A percentile compares a stretch with the other conserved stretches of the same genome.
Evolutionary conservation across 2,797 vertebrate species (phyloP).

Genomic region (Sylvia borin): DNA sequence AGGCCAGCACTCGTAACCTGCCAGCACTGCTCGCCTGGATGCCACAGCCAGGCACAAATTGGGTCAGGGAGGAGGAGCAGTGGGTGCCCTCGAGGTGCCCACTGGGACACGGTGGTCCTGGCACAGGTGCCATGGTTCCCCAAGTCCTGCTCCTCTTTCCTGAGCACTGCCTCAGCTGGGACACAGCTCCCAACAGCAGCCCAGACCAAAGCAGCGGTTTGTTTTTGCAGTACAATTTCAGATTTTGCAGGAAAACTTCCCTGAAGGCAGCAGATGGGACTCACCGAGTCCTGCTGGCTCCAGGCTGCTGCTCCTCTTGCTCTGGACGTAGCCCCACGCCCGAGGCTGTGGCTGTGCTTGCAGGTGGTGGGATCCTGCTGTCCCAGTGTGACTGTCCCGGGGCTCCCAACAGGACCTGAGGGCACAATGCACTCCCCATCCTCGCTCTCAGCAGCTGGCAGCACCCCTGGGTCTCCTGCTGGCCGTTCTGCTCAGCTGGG

Average conservation of each 20-base stretch:
- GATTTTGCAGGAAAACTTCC: background rate
- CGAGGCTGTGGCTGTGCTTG: rapidly evolving
- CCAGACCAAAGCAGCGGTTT: background rate
- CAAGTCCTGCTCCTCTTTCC: background rate
- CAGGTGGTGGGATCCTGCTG: background rate
- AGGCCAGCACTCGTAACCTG: background rate
- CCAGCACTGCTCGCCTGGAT: background rate
- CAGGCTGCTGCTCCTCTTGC: background rate
- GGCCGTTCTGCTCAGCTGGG: background rate
- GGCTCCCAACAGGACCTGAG: background rate
- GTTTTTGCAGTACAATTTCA: background rate
- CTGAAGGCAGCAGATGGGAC: background rate
- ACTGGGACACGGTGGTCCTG: background rate
- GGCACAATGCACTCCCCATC: background rate
- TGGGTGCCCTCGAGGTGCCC: background rate
- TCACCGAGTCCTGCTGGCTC: rapidly evolving
- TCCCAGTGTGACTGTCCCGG: rapidly evolving
- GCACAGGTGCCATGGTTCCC: background rate
- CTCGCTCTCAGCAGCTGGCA: background rate
- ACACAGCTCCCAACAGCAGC: background rate
- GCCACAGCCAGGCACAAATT: background rate
- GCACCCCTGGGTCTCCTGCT: background rate
- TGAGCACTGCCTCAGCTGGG: background rate
- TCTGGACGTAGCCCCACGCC: rapidly evolving
- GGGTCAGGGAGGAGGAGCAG: background rate